Evolutionary conservation across 1,140 invertebrate genomes (phyloP).

Genomic region (Meteorus sp.): DNA sequence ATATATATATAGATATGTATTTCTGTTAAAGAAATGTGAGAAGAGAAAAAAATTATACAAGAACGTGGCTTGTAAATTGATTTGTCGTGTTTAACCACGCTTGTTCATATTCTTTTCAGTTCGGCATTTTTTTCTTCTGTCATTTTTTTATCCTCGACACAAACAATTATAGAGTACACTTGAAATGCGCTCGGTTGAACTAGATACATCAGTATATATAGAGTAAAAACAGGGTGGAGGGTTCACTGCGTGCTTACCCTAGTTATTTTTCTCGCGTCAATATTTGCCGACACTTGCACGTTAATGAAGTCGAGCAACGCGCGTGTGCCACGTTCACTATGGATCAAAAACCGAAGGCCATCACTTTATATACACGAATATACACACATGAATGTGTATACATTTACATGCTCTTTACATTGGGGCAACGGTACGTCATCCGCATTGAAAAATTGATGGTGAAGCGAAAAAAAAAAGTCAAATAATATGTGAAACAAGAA

Average conservation of each 20-base stretch:
- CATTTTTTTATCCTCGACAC: not conserved
- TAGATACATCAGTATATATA: not conserved
- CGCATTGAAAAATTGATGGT: too few relatives aligned
- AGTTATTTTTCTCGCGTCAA: slow-evolving; percentile 50
- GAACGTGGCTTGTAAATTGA: not conserved
- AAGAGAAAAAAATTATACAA: not conserved
- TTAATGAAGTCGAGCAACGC: slow-evolving; percentile 49
- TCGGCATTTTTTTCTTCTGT: not conserved
- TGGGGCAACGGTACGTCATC: too few relatives aligned
- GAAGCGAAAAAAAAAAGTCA: too few relatives aligned
- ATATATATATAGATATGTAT: too few relatives aligned
- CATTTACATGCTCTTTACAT: too few relatives aligned
- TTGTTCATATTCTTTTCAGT: not conserved
- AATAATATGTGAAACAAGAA: too few relatives aligned
- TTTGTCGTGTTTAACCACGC: not conserved
- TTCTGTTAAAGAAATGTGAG: too few relatives aligned
- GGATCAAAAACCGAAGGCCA: not conserved
- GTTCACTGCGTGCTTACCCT: slow-evolving; percentile 43
- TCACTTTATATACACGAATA: too few relatives aligned
- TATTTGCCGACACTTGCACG: slow-evolving; percentile 53
- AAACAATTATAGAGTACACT: not conserved
- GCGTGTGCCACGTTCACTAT: slow-evolving; percentile 11
- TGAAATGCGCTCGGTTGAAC: not conserved
- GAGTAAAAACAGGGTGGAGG: not conserved
- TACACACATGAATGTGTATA: too few relatives aligned